Conservation (phyloP, 2,113 vertebrate genomes). For the Sturnus vulgaris region DNA sequence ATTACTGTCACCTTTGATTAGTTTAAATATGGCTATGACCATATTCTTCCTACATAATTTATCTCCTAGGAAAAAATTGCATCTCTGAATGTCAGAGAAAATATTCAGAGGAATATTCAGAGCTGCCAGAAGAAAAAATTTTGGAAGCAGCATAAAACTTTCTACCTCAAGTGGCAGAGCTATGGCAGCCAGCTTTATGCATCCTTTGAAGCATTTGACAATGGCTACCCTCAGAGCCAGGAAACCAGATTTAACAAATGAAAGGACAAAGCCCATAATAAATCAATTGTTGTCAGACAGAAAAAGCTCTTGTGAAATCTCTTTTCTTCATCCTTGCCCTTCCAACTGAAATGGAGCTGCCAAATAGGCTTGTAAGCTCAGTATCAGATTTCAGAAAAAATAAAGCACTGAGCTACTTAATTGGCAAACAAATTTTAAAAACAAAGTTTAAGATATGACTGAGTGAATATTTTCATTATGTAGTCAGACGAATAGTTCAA, state of each 20-base stretch:
- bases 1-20: constrained; percentile 40
- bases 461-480: neutral
- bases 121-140: neutral
- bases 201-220: neutral
- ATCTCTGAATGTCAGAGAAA: neutral
- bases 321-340: neutral
- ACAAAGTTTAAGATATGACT: neutral
- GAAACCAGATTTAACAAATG: neutral
- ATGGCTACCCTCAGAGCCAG: neutral
- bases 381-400: neutral
- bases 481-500: neutral
- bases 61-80: neutral
- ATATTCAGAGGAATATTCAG: neutral
- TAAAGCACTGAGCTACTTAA: neutral
- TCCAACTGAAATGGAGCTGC: neutral
- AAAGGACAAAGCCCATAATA: neutral
- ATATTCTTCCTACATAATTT: constrained; percentile 20
- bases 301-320: neutral
- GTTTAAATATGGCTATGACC: neutral
- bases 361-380: neutral
- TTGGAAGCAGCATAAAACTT: neutral
- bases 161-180: neutral
- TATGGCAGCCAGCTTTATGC: neutral
- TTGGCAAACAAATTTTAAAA: neutral
- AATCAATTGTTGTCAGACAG: neutral